A percentile compares a stretch with the other conserved stretches of the same genome.
Evolutionary conservation across 1,140 invertebrate genomes (phyloP).

Genomic region (Megathymus violae): DNA sequence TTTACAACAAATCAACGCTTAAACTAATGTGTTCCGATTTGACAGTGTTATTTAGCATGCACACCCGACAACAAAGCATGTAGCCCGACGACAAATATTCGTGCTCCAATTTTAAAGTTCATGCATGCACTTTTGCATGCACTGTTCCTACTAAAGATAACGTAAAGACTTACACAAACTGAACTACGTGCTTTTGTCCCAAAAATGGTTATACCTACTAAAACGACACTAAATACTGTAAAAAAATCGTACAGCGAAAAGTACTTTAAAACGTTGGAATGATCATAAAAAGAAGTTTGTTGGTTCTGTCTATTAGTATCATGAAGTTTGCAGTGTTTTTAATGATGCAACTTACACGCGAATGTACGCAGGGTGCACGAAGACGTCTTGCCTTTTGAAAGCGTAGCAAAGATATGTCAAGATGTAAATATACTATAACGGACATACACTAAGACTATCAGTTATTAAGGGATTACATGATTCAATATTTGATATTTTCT

Average conservation of each 20-base stretch:
- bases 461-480: background rate
- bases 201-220: background rate
- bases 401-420: conserved; percentile 26
- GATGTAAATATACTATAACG: conserved; percentile 12
- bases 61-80: conserved; percentile 1
- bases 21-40: background rate
- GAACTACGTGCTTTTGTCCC: background rate
- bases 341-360: conserved; percentile 23
- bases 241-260: background rate
- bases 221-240: background rate
- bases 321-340: background rate
- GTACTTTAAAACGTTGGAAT: no score
- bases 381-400: conserved; percentile 27
- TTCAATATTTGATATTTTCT: background rate
- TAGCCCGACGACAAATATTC: background rate
- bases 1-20: background rate
- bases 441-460: conserved; percentile 3
- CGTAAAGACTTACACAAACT: background rate
- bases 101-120: background rate
- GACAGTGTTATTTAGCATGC: background rate
- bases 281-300: background rate
- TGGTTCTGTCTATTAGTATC: background rate
- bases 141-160: background rate
- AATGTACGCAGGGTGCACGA: conserved; percentile 24
- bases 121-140: background rate